Base-by-base conservation (phyloP, 2,888 invertebrate genomes). In the Antheraea yamamai region DNA sequence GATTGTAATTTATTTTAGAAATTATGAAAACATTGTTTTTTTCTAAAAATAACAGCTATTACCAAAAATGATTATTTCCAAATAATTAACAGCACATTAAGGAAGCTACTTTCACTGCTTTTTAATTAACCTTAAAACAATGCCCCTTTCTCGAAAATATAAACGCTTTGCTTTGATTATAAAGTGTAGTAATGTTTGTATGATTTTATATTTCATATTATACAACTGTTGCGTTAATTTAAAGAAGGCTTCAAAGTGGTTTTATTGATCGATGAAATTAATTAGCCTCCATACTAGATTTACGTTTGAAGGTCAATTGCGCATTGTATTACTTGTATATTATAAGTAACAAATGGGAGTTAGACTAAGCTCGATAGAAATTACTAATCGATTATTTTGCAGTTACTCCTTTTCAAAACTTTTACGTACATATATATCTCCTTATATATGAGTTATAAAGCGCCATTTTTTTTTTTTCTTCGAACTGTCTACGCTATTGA, bases 291-390 rank as follows among this genome's bases (percentile, higher is more conserved):
- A 80, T 81, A 79, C 79, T 81, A 75, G 77, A 78, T 79, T 77
- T 78, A 81, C 81, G 78, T 79, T 82, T 82, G 84, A 85, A 85
- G 84, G 85, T 75, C 80, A 79, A 80, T 79, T 78, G 79, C 78
- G 76, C 77, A 79, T 78, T 82, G 78, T 80, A 35, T 75, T 55
- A 30, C 64, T 55, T 66, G 20, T 51, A 26, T 64, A 73, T 14
- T 14, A 23, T 47, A 51, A 16, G 20, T 58, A 58, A 58, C 58
- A 51, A 20, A 74, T 61, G 47, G 58, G 61, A 72, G 58, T 74
- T 55, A 52, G 51, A 23, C 71, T 14, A 58, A 61, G 14, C 35
- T 0, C 14, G 30, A 0, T 55, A n/a, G 18, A 52, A n/a, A 66
- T 61, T 26, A 64, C 16, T 26, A 16, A 16, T 16, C 55, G 35